These are phyloP conservation scores for Strix aluco DNA, from an alignment of 2,113 vertebrate genomes.

Conservation along the genomic window DNA sequence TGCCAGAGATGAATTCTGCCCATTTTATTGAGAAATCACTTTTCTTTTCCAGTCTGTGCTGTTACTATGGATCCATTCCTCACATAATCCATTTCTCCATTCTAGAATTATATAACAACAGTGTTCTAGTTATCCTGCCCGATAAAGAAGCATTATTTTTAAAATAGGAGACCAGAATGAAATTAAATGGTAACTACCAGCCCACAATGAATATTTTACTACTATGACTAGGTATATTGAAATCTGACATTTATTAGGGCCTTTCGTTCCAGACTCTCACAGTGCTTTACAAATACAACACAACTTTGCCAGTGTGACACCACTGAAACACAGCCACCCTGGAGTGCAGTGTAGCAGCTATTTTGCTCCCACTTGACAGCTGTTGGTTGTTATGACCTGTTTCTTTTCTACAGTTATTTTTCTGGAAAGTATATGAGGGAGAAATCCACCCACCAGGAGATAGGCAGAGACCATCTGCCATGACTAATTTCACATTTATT, in stretches of 20 bases:
- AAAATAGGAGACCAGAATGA: background rate
- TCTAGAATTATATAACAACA: background rate
- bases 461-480: background rate
- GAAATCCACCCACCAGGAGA: constrained; percentile 14
- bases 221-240: background rate
- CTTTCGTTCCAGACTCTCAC: background rate
- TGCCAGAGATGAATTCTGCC: background rate
- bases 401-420: constrained; percentile 25
- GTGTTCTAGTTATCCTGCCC: background rate
- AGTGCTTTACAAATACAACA: background rate
- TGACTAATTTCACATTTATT: constrained; percentile 34
- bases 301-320: background rate
- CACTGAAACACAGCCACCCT: background rate
- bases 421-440: background rate
- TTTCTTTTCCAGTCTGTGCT: background rate
- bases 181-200: background rate
- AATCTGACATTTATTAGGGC: background rate
- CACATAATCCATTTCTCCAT: background rate
- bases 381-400: background rate
- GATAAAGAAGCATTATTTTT: background rate
- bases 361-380: background rate
- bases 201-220: background rate
- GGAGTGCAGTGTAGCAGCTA: background rate
- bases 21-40: background rate
- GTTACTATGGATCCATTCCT: background rate